A percentile compares a stretch with the other conserved stretches of the same genome.
Conservation (phyloP, 2,888 invertebrate species). For the Charanyca ferruginea region DNA sequence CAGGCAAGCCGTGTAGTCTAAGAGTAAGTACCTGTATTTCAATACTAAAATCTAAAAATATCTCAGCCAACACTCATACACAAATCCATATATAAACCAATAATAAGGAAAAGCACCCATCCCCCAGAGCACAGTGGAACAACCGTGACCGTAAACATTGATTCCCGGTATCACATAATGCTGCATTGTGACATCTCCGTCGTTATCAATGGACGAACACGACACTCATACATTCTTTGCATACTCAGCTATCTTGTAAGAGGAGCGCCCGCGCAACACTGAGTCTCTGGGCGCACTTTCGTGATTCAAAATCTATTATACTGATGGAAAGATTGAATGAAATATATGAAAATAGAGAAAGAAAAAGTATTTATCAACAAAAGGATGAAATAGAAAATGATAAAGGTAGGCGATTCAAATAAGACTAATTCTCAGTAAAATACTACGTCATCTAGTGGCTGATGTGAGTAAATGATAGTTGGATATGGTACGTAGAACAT, state of each 20-base stretch:
- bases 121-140: conserved; percentile 38
- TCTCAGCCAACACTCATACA: too few relatives aligned
- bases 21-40: too few relatives aligned
- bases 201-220: conserved; percentile 64
- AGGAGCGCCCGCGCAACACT: conserved; percentile 41
- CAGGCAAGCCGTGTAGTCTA: too few relatives aligned
- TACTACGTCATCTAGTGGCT: too few relatives aligned
- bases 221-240: conserved; percentile 60
- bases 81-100: too few relatives aligned
- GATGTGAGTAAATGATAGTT: too few relatives aligned
- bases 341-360: not conserved
- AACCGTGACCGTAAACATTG: conserved; percentile 56
- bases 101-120: conserved; percentile 20
- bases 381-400: too few relatives aligned
- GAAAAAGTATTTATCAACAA: not conserved
- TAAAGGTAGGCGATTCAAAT: too few relatives aligned
- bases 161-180: conserved; percentile 67
- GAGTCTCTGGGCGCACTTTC: conserved; percentile 6
- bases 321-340: not conserved
- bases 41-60: not conserved
- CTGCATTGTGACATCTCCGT: conserved; percentile 65
- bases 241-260: conserved; percentile 59
- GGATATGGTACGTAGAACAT: too few relatives aligned
- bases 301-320: conserved; percentile 15
- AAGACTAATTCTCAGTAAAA: too few relatives aligned